Evolutionary conservation across 2,113 vertebrate genomes (phyloP).

Genomic region (Andinoacara biseriatus): DNA sequence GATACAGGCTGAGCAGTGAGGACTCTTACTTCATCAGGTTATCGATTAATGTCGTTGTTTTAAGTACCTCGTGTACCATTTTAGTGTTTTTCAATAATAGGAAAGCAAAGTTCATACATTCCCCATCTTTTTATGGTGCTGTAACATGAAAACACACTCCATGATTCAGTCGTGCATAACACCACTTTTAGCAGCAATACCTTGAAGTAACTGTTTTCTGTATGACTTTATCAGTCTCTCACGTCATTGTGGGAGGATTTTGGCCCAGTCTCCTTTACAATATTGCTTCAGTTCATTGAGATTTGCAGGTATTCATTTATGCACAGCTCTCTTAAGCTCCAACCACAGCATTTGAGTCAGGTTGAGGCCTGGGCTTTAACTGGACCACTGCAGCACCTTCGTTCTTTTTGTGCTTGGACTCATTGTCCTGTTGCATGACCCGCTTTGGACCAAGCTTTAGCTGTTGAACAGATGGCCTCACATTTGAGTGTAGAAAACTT

Average conservation of each 20-base stretch:
- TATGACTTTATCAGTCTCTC: not conserved
- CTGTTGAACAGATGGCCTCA: not conserved
- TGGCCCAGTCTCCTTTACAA: not conserved
- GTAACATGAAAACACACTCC: not conserved
- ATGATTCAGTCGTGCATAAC: no score
- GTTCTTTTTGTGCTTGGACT: not conserved
- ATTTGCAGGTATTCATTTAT: not conserved
- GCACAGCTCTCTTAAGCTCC: not conserved
- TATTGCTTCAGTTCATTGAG: not conserved
- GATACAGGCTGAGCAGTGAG: not conserved
- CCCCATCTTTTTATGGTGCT: slow-evolving; percentile 8
- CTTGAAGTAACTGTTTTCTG: not conserved
- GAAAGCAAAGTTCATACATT: not conserved
- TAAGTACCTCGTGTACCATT: not conserved
- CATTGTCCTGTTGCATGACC: not conserved
- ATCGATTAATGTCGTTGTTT: slow-evolving; percentile 8
- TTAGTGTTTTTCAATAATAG: not conserved
- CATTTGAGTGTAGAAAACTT: not conserved
- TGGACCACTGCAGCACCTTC: not conserved
- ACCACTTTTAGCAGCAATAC: no score
- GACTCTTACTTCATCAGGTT: slow-evolving; percentile 4
- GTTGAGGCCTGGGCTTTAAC: not conserved
- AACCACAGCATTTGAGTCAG: not conserved
- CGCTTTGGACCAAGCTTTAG: not conserved
- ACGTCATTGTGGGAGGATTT: not conserved